Conservation (phyloP, 2,888 invertebrate species). For the Lasioglossum calceatum region DNA sequence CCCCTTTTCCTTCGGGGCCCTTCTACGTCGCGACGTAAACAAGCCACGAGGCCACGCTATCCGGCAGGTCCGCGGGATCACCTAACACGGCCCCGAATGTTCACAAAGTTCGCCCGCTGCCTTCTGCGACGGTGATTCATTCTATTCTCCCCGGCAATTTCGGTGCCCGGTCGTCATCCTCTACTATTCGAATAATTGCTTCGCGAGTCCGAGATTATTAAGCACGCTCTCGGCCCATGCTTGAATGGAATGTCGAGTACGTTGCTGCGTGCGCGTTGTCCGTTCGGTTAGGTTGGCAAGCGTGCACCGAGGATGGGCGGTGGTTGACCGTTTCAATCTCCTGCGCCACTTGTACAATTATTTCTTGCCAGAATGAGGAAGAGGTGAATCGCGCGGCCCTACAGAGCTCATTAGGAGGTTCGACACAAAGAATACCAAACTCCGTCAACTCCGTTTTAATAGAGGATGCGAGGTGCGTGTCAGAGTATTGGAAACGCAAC, state of each 20-base stretch:
- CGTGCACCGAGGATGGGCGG: not conserved
- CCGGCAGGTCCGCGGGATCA: slow-evolving; percentile 18
- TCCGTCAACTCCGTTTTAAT: not conserved
- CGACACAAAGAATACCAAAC: not conserved
- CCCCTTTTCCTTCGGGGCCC: slow-evolving; percentile 60
- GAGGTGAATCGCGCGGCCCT: not conserved
- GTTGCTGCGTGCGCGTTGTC: not conserved
- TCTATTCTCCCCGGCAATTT: slow-evolving; percentile 6
- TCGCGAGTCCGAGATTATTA: slow-evolving; percentile 17
- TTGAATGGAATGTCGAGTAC: slow-evolving; percentile 15
- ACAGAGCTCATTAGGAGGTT: not conserved
- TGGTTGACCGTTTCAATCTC: not conserved
- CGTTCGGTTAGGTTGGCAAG: not conserved
- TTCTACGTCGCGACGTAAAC: slow-evolving; percentile 79
- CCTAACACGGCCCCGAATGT: not conserved
- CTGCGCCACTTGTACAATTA: not conserved
- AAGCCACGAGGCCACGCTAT: slow-evolving; percentile 69
- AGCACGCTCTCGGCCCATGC: slow-evolving; percentile 1
- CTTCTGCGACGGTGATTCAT: slow-evolving; percentile 10
- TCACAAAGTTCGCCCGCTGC: not conserved
- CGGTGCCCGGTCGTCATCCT: slow-evolving; percentile 30
- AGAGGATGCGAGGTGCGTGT: not conserved
- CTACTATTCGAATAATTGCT: slow-evolving; percentile 25
- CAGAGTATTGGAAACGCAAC: too few species aligned
- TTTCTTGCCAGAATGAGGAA: slow-evolving; percentile 2